Conservation (phyloP, 2,888 invertebrate genomes). For the Zeuzera pyrina region DNA sequence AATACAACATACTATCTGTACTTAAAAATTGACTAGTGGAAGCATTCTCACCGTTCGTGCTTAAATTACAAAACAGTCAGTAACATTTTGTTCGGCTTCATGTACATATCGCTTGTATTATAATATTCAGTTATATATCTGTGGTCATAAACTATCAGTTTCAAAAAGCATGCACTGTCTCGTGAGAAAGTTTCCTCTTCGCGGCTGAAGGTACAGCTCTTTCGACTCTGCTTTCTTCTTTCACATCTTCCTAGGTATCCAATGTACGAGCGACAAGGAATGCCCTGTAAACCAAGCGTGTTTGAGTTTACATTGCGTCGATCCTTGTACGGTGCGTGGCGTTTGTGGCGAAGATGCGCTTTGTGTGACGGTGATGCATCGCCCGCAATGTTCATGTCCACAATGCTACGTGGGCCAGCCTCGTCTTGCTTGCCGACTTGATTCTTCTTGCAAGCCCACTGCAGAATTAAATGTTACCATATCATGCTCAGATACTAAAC, state of each 20-base stretch:
- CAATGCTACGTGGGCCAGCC: slow-evolving; percentile 91
- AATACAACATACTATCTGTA: slow-evolving; percentile 1
- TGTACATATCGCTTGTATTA: slow-evolving; percentile 77
- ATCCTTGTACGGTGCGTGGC: slow-evolving; percentile 90
- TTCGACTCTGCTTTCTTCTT: slow-evolving; percentile 76
- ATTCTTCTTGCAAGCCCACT: slow-evolving; percentile 81
- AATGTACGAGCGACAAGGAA: slow-evolving; percentile 92
- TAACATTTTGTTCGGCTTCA: slow-evolving; percentile 72
- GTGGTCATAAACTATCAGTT: slow-evolving; percentile 70
- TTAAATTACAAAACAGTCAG: slow-evolving; percentile 65
- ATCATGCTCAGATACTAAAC: slow-evolving; percentile 77
- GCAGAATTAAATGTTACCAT: slow-evolving; percentile 73
- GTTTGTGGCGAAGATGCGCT: slow-evolving; percentile 92
- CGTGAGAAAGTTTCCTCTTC: slow-evolving; percentile 89
- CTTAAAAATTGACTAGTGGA: slow-evolving; percentile 50
- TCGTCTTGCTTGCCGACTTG: slow-evolving; percentile 82
- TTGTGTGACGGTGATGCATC: slow-evolving; percentile 88
- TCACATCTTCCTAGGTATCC: slow-evolving; percentile 80
- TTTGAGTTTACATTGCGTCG: slow-evolving; percentile 90
- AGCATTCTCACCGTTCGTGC: slow-evolving; percentile 76
- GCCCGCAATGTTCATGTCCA: slow-evolving; percentile 90
- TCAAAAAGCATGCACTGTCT: slow-evolving; percentile 79
- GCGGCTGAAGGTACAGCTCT: slow-evolving; percentile 89
- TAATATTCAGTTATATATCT: slow-evolving; percentile 66
- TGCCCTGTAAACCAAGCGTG: slow-evolving; percentile 94